Evolutionary conservation across 2,797 vertebrate genomes (phyloP).

Genomic region (Anolis apletophallus): DNA sequence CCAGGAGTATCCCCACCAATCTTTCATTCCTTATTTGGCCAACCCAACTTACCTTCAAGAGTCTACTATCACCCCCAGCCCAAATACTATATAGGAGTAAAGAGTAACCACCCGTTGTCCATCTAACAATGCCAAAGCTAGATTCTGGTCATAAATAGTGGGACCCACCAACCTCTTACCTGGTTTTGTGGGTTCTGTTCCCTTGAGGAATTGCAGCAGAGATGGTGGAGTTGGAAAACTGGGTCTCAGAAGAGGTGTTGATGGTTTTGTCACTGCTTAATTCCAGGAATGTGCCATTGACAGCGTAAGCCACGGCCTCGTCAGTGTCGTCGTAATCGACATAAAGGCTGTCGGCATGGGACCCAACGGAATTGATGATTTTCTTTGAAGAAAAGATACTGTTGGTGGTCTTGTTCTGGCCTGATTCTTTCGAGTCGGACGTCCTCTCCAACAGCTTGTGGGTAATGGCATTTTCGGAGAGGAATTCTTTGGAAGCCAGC

Average conservation of each 20-base stretch:
- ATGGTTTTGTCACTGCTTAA: slow-evolving; percentile 80
- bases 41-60: slow-evolving; percentile 64
- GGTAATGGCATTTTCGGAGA: slow-evolving; percentile 88
- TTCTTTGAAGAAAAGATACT: slow-evolving; percentile 84
- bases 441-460: slow-evolving; percentile 81
- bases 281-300: slow-evolving; percentile 87
- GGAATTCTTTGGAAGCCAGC: slow-evolving; percentile 78
- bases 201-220: slow-evolving; percentile 70
- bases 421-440: slow-evolving; percentile 79
- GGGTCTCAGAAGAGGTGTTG: slow-evolving; percentile 85
- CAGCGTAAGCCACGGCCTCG: slow-evolving; percentile 56
- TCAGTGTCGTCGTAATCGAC: slow-evolving; percentile 83
- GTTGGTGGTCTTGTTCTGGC: slow-evolving; percentile 87
- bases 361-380: slow-evolving; percentile 75
- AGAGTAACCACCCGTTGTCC: neutral
- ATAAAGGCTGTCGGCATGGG: slow-evolving; percentile 76
- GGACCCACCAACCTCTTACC: slow-evolving; percentile 76
- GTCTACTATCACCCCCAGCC: neutral
- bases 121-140: neutral
- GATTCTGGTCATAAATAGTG: neutral
- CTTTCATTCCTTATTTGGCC: neutral
- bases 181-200: slow-evolving; percentile 90
- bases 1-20: too few relatives aligned
- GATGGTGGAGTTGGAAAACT: slow-evolving; percentile 82
- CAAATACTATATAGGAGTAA: neutral